Evolutionary conservation across 1,140 invertebrate genomes (phyloP), one percentile per base, ranked within the genome.

Genomic region (Coptotermes formosanus): DNA sequence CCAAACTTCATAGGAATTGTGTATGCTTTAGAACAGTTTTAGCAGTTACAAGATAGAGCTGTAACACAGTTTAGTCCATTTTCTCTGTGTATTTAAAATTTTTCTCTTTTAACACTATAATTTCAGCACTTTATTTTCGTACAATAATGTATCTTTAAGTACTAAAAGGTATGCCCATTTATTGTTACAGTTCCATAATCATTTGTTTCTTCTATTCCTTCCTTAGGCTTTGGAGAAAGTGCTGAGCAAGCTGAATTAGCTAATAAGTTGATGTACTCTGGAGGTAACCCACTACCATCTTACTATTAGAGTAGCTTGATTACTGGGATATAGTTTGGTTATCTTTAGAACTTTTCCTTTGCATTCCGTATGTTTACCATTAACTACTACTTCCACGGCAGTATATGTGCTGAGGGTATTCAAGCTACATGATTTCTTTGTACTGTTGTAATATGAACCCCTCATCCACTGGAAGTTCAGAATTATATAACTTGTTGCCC

Each of bases 251-350:
- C 94, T 69, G 93, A 94, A 91, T 92, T 97, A 89, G 96, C 95
- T 87, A 95, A 97, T 92, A 96, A 96, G 91, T 94, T 97, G 90
- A 93, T 97, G 89, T 94, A 97, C 92, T 97, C 96, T 89, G 96
- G 96, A 92, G 94, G 94, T 95, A 93, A 90, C 87, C n/a, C 38
- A 30, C 82, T 55, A 81, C 38, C 45, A 75, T 19, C 48, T 55
- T 84, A 11, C 86, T 85, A 44, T 75, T 85, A 30, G 25, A 30
- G 30, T 75, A 75, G 14, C 64, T 75, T 75, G 25, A 75, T 75
- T 75, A 75, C 6, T n/a, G 3, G 25, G n/a, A 75, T 16, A 30
- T 25, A 75, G 19, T 55, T 4, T 19, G 0, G 19, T 55, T 55
- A 55, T 21, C 45, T 55, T 55, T 55, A 55, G 19, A 4, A 55